A percentile compares a stretch with the other conserved stretches of the same genome.
phyloP scores from a whole-genome alignment of 2,797 vertebrate genomes.

The Sylvia borin region DNA sequence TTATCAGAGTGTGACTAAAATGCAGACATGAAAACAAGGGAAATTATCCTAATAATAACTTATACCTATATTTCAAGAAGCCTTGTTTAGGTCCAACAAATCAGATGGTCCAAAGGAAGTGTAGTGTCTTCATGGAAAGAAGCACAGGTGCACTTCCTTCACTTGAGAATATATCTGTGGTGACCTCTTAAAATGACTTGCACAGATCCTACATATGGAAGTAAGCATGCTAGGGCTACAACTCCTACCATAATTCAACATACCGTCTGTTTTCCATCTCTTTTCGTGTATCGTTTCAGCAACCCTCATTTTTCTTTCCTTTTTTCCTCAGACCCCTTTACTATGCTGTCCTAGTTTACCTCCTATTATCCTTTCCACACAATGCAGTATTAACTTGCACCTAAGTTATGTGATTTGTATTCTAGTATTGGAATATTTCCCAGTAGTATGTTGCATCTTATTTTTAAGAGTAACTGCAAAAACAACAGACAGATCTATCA shows the following conservation, averaged over 20 bases:
- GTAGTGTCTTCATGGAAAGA: neutral
- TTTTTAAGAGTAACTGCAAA: neutral
- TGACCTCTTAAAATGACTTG: neutral
- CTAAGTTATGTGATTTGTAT: neutral
- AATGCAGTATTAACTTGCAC: neutral
- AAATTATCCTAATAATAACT: neutral
- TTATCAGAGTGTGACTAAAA: neutral
- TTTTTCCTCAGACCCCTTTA: neutral
- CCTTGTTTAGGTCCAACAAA: neutral
- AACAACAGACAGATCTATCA: neutral
- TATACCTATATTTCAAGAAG: neutral
- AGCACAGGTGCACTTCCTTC: neutral
- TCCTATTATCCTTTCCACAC: neutral
- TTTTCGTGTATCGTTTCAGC: neutral
- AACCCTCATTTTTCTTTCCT: neutral
- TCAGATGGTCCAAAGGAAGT: neutral
- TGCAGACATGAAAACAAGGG: neutral
- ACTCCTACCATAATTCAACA: neutral
- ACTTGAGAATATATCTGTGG: neutral
- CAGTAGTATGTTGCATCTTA: neutral
- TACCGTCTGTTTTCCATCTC: neutral
- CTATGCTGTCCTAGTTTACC: neutral
- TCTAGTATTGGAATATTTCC: neutral
- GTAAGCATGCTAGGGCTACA: neutral
- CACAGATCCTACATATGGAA: neutral